Conservation (phyloP, 2,113 vertebrate genomes). For the Octodon degus region DNA sequence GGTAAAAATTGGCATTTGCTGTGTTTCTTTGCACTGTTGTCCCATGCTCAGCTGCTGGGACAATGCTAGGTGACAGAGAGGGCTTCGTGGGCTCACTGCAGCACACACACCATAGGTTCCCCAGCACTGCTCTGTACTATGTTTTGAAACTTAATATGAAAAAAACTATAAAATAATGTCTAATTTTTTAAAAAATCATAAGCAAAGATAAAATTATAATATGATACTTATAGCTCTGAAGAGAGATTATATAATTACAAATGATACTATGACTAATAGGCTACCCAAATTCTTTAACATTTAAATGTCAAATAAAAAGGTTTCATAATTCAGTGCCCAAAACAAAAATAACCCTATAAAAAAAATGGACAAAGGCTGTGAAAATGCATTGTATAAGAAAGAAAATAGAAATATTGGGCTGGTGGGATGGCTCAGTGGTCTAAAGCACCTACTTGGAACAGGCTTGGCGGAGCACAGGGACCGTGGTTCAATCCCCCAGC, state of each 20-base stretch:
- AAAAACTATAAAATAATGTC: too few species aligned
- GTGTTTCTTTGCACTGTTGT: not conserved
- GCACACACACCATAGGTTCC: not conserved
- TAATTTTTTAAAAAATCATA: not conserved
- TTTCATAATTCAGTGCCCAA: slow-evolving; percentile 18
- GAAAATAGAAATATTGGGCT: slow-evolving; percentile 9
- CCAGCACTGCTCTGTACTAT: not conserved
- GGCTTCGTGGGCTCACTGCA: not conserved
- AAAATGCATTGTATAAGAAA: slow-evolving; percentile 55
- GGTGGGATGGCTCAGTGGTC: too few species aligned
- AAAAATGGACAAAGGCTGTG: not conserved
- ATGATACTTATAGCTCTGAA: not conserved
- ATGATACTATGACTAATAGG: not conserved
- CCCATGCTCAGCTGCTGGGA: not conserved
- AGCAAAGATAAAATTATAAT: slow-evolving; percentile 39
- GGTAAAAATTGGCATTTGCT: not conserved
- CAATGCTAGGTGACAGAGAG: not conserved
- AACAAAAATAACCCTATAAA: slow-evolving; percentile 19
- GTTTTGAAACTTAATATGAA: not conserved
- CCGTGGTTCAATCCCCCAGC: too few species aligned
- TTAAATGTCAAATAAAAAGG: slow-evolving; percentile 20
- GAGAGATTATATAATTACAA: not conserved
- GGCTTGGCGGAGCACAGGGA: too few species aligned
- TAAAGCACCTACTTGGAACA: too few species aligned
- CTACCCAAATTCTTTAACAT: not conserved